A percentile compares a stretch with the other conserved stretches of the same genome.
Evolutionary conservation across 2,888 invertebrate genomes (phyloP).

Genomic region (Maniola hyperantus): DNA sequence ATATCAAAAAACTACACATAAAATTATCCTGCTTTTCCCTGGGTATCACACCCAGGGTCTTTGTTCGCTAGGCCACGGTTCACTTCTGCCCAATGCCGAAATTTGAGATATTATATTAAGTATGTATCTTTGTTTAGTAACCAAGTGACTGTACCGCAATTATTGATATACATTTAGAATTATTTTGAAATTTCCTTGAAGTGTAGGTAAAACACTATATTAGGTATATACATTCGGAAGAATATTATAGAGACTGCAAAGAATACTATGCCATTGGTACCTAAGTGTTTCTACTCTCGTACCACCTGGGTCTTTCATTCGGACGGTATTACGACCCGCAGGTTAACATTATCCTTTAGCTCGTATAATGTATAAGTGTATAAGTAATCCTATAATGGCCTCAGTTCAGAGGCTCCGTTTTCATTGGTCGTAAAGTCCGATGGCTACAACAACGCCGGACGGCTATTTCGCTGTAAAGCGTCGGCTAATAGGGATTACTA

Average conservation of each 20-base stretch:
- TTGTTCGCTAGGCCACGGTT: too few relatives aligned
- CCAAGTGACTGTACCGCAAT: too few relatives aligned
- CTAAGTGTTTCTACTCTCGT: constrained; percentile 20
- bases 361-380: constrained; percentile 45
- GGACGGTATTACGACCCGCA: constrained; percentile 34
- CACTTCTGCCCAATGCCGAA: too few relatives aligned
- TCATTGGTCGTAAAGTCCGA: constrained; percentile 76
- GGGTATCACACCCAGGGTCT: too few relatives aligned
- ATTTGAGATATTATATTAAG: too few relatives aligned
- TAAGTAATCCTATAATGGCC: constrained; percentile 77
- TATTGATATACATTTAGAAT: too few relatives aligned
- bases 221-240: too few relatives aligned
- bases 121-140: too few relatives aligned
- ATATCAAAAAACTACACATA: too few relatives aligned
- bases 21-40: too few relatives aligned
- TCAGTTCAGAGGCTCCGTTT: constrained; percentile 64
- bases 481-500: constrained; percentile 75
- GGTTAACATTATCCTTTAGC: constrained; percentile 38
- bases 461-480: constrained; percentile 72
- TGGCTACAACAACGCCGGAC: constrained; percentile 65
- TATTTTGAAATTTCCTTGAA: too few relatives aligned
- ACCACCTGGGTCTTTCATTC: constrained; percentile 36
- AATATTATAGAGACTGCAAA: neutral
- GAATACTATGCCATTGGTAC: constrained; percentile 10
- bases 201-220: too few relatives aligned